These are phyloP conservation scores for Spea hammondii DNA, from an alignment of 2,797 vertebrate species.

Conservation along the genomic window DNA sequence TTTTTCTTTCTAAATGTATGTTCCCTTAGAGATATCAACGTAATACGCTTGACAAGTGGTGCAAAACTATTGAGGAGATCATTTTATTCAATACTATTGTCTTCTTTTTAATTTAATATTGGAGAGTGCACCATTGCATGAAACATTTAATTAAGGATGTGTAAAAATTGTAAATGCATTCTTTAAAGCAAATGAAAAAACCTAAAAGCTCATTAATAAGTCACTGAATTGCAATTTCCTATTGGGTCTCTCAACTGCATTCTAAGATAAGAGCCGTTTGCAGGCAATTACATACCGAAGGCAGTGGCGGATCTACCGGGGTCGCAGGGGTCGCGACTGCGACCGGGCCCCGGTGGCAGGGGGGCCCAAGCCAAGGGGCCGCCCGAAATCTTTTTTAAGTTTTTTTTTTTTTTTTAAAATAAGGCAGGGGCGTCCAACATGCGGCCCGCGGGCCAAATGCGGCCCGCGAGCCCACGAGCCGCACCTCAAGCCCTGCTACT, in stretches of 20 bases:
- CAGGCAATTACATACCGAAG: background rate
- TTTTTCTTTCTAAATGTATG: background rate
- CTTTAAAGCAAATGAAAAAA: conserved; percentile 7
- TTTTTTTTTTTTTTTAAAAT: too few species aligned
- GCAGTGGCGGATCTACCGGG: too few species aligned
- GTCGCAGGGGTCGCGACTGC: too few species aligned
- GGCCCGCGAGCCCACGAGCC: too few species aligned
- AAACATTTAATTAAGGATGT: conserved; percentile 30
- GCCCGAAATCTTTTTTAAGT: too few species aligned
- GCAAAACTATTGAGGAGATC: background rate
- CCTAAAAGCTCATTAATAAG: conserved; percentile 14
- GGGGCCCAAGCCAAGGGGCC: too few species aligned
- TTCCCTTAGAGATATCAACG: conserved; percentile 17
- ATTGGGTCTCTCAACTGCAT: background rate
- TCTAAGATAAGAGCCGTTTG: background rate
- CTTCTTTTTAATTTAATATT: conserved; percentile 31
- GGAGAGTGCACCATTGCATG: conserved; percentile 1
- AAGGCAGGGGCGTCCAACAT: too few species aligned
- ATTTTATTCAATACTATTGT: conserved; percentile 17
- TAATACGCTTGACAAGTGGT: background rate
- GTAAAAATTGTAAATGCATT: conserved; percentile 26
- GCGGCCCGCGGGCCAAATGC: too few species aligned
- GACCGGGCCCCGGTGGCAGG: too few species aligned
- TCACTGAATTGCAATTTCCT: conserved; percentile 4
- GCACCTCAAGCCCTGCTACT: too few species aligned